A percentile compares a stretch with the other conserved stretches of the same genome.
phyloP scores from a whole-genome alignment of 2,113 vertebrate genomes.

The Desmodus rotundus region DNA sequence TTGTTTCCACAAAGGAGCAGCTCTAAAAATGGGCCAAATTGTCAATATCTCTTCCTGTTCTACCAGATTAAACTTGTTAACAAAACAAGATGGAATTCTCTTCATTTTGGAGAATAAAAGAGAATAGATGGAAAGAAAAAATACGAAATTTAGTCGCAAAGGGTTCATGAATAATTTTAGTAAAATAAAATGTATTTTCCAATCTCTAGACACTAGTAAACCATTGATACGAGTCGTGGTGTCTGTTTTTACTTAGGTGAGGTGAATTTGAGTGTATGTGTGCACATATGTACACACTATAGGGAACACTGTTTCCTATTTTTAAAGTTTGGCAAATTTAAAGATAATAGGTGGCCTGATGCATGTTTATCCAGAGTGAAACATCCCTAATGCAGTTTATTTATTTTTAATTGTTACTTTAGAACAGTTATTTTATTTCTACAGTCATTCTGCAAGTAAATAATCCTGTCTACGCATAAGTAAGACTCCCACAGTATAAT shows the following conservation, averaged over 20 bases:
- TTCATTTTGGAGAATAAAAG: not conserved
- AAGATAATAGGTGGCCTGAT: not conserved
- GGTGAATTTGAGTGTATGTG: not conserved
- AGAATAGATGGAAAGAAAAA: not conserved
- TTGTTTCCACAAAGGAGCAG: slow-evolving; percentile 28
- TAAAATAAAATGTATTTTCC: not conserved
- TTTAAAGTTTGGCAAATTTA: not conserved
- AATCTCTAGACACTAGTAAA: not conserved
- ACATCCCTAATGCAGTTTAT: not conserved
- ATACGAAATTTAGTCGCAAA: not conserved
- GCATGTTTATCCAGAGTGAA: slow-evolving; percentile 2
- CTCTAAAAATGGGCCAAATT: slow-evolving; percentile 32
- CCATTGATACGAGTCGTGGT: not conserved
- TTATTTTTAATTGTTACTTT: slow-evolving; percentile 27
- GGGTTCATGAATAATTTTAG: not conserved
- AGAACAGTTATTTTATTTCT: not conserved
- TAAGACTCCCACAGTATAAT: not conserved
- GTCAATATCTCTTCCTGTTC: not conserved
- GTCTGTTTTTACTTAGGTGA: not conserved
- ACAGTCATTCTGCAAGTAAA: not conserved
- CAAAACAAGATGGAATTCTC: not conserved
- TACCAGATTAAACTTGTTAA: not conserved
- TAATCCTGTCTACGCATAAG: not conserved
- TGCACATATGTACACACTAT: not conserved
- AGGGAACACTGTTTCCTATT: not conserved